phyloP scores from a whole-genome alignment of 2,113 vertebrate genomes.

The Sinocyclocheilus maitianheensis region DNA sequence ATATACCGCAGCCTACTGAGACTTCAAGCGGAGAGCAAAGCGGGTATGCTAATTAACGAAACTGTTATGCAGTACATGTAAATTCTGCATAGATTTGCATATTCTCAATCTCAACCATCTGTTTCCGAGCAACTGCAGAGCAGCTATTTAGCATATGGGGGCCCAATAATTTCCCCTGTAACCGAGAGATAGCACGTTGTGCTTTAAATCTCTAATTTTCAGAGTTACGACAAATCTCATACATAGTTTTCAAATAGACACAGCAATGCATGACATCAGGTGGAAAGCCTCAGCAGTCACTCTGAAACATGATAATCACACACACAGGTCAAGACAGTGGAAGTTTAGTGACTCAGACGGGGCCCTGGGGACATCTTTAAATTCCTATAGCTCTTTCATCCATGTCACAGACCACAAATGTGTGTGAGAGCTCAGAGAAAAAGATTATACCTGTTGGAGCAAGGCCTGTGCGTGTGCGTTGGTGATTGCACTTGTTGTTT shows the following conservation, averaged over 20 bases:
- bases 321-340: conserved; percentile 30
- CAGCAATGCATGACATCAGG: background rate
- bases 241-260: background rate
- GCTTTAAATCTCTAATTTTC: conserved; percentile 25
- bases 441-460: conserved; percentile 90
- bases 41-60: conserved; percentile 91
- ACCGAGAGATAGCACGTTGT: conserved; percentile 83
- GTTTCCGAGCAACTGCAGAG: conserved; percentile 94
- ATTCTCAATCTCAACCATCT: conserved; percentile 95
- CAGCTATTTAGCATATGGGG: conserved; percentile 96
- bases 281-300: conserved; percentile 30
- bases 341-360: conserved; percentile 35
- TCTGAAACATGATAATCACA: conserved; percentile 39
- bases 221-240: conserved; percentile 24
- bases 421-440: conserved; percentile 7
- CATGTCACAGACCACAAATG: conserved; percentile 21
- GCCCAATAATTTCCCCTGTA: conserved; percentile 98
- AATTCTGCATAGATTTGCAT: conserved; percentile 99
- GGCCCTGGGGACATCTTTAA: conserved; percentile 43
- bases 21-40: conserved; percentile 69
- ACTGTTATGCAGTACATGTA: conserved; percentile 90
- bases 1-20: conserved; percentile 74
- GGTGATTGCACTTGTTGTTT: conserved; percentile 90
- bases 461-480: conserved; percentile 98
- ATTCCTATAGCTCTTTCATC: conserved; percentile 49